Conservation (phyloP, 92 coral and sea anemone species). For the Blastomussa wellsi region DNA sequence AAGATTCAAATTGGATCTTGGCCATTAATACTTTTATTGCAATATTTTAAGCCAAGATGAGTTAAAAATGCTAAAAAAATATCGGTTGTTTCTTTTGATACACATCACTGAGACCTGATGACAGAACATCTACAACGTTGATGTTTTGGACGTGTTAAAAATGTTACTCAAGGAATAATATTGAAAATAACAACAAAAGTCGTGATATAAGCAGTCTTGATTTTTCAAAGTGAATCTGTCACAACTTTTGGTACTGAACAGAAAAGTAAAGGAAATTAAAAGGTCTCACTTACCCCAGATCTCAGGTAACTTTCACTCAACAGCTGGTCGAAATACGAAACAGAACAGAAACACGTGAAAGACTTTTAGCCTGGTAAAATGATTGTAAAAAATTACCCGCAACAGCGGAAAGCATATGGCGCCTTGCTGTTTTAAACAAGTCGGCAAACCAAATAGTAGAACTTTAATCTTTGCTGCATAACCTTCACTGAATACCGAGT, state of each 20-base stretch:
- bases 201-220: neutral
- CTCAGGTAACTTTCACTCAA: neutral
- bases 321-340: neutral
- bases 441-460: neutral
- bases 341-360: too few relatives aligned
- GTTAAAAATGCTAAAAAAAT: neutral
- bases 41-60: neutral
- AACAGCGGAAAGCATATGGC: neutral
- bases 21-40: neutral
- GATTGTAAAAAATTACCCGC: neutral
- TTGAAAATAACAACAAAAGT: neutral
- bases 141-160: neutral
- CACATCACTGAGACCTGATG: neutral
- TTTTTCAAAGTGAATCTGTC: neutral
- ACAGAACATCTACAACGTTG: neutral
- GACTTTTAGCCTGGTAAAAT: too few relatives aligned
- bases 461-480: slow-evolving; percentile 1
- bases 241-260: neutral
- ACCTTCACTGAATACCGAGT: neutral
- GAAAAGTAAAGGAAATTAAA: neutral
- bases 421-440: neutral
- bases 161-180: neutral
- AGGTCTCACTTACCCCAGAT: neutral
- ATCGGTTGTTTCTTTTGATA: neutral
- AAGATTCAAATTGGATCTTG: neutral